Conservation (phyloP, 2,113 vertebrate species). For the Rhinopomastus cyanomelas region DNA sequence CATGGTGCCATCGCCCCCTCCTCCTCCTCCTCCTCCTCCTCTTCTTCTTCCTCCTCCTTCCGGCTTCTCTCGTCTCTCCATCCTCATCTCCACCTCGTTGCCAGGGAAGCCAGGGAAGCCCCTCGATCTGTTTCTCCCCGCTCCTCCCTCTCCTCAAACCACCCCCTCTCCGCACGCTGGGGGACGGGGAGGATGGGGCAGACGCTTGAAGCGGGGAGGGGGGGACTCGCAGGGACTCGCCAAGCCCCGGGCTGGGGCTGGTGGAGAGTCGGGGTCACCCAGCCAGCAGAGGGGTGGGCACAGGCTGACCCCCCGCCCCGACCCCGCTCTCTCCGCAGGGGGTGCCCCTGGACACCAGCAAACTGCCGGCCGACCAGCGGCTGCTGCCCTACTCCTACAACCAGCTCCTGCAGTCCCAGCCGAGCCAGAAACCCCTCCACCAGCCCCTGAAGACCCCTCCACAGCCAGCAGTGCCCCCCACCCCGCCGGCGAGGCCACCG, state of each 20-base stretch:
- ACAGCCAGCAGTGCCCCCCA: neutral
- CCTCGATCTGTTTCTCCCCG: neutral
- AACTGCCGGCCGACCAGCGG: conserved; percentile 83
- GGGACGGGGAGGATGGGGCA: neutral
- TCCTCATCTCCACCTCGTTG: neutral
- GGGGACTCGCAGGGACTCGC: neutral
- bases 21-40: neutral
- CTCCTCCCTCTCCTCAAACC: neutral
- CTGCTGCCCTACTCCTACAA: conserved; percentile 82
- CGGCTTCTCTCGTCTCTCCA: neutral
- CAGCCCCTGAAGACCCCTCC: conserved; percentile 29
- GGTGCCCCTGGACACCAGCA: conserved; percentile 89
- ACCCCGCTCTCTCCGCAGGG: conserved; percentile 71
- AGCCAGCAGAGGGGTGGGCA: neutral
- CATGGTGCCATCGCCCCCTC: conserved; percentile 37
- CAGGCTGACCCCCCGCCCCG: neutral
- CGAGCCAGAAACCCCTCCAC: neutral
- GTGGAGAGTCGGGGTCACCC: neutral
- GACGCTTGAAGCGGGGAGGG: too few relatives aligned
- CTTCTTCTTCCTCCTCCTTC: neutral
- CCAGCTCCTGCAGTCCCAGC: conserved; percentile 72
- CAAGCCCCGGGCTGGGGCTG: neutral
- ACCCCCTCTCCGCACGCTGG: neutral
- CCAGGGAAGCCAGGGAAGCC: neutral
- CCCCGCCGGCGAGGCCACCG: neutral